Evolutionary conservation across 1,140 invertebrate genomes (phyloP), one percentile per base, ranked within the genome.

Genomic region (Homalodisca vitripennis): DNA sequence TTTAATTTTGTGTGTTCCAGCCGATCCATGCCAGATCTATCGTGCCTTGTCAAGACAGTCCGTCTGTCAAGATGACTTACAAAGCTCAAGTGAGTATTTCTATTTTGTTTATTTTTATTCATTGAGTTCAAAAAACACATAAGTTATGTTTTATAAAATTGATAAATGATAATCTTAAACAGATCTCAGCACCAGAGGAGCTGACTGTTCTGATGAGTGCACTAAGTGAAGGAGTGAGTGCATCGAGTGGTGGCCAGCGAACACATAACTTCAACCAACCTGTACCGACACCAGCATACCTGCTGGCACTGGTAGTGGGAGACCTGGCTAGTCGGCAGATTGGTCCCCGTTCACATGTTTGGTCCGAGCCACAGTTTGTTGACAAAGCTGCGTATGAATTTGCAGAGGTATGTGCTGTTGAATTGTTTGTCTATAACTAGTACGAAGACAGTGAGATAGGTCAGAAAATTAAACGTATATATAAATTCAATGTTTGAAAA

Each of bases 21-120:
- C 89, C 95, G 13, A 95, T 97, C 73, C 92, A 96, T 82, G 90
- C 90, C 1, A 83, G 95, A 62, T 92, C 93, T 10, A 86, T 98
- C 68, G 69, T 97, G 14, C 96, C 97, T 2, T 97, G 95, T 77
- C 95, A 98, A 85, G 96, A 98, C 81, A 92, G 94, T 0, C 95
- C 96, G 2, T 84, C 86, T n/a, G 90, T 96, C 0, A 98, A 98
- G 82, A 86, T 87, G 69, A 89, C 92, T 1, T 98, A 96, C 77
- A 85, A 86, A 67, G 94, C 95, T 1, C 85, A 87, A 72, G 90
- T 97, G 81, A 81, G 78, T 77, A 71, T 62, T 31, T 24, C 66
- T 2, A 30, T 2, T 6, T 29, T 60, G 3, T 6, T 60, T 10
- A 60, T 10, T 6, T 60, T 26, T 51, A 10, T 51, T n/a, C 48